Percentiles rank a stretch among this genome's conserved stretches.
Evolutionary conservation across 2,113 vertebrate species (phyloP).

Genomic region (Centropristis striata): DNA sequence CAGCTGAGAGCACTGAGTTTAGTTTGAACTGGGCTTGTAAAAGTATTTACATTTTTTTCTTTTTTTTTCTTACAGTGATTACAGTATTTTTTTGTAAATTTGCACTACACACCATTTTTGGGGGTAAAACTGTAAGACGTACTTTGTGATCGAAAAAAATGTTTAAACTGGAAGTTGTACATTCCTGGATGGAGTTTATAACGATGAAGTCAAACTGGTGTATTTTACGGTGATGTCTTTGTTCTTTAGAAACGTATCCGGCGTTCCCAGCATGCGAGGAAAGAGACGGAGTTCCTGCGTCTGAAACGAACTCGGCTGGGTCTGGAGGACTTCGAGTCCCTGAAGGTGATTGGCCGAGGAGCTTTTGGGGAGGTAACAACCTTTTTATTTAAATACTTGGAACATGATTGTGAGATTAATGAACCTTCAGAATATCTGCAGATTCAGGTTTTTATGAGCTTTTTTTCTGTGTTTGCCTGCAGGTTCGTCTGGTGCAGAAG

Average conservation of each 20-base stretch:
- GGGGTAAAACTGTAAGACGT: too few relatives aligned
- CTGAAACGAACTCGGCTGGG: conserved; percentile 86
- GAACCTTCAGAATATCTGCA: background rate
- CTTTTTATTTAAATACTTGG: background rate
- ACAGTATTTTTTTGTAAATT: too few relatives aligned
- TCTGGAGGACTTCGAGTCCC: conserved; percentile 86
- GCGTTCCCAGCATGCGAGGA: conserved; percentile 84
- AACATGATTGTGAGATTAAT: background rate
- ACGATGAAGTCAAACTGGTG: background rate
- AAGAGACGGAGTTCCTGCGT: conserved; percentile 86
- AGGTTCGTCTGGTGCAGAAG: conserved; percentile 99
- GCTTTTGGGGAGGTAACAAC: conserved; percentile 85
- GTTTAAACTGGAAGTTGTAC: too few relatives aligned
- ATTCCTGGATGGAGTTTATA: background rate
- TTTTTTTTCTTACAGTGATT: too few relatives aligned
- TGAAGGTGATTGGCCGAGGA: conserved; percentile 87
- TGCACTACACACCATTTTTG: too few relatives aligned
- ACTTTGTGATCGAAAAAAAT: too few relatives aligned
- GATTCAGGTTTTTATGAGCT: background rate
- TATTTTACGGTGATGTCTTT: conserved; percentile 20
- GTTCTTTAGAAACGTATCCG: conserved; percentile 80
- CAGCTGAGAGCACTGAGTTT: background rate
- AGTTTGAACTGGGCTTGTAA: background rate
- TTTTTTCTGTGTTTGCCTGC: conserved; percentile 26
- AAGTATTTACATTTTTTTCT: too few relatives aligned